Evolutionary conservation across 2,113 vertebrate species (phyloP).

Genomic region (Platichthys stellatus): DNA sequence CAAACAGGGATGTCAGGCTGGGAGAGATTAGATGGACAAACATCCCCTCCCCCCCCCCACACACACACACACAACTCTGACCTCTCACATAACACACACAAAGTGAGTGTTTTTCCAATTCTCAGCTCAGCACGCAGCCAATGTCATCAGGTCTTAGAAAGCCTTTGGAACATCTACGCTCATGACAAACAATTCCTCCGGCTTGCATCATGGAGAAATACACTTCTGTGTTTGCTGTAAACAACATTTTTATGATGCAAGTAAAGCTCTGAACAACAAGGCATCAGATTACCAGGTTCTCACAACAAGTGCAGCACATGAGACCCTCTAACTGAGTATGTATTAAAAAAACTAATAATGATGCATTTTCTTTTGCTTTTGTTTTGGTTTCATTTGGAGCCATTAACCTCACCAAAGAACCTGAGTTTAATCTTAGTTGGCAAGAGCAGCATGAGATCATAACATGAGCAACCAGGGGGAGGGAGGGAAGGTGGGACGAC

Average conservation of each 20-base stretch:
- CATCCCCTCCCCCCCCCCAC: background rate
- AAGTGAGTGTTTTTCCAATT: background rate
- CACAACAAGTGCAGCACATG: too few relatives aligned
- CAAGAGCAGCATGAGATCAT: constrained; percentile 25
- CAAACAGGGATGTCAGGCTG: background rate
- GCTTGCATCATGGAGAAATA: background rate
- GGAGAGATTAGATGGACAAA: constrained; percentile 10
- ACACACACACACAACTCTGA: background rate
- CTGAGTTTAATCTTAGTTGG: background rate
- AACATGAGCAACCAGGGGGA: background rate
- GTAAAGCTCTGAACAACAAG: background rate
- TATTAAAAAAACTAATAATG: too few relatives aligned
- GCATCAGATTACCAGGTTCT: too few relatives aligned
- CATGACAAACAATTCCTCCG: background rate
- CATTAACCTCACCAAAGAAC: too few relatives aligned
- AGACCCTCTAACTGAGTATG: too few relatives aligned
- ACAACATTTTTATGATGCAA: background rate
- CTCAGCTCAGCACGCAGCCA: background rate
- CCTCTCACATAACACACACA: background rate
- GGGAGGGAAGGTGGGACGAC: background rate
- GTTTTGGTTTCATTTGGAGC: too few relatives aligned
- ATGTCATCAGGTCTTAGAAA: background rate
- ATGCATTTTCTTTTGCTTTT: too few relatives aligned
- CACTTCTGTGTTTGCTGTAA: background rate
- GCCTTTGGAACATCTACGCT: background rate